Conservation (phyloP, 2,888 invertebrate species). For the Calliphora vomitoria region DNA sequence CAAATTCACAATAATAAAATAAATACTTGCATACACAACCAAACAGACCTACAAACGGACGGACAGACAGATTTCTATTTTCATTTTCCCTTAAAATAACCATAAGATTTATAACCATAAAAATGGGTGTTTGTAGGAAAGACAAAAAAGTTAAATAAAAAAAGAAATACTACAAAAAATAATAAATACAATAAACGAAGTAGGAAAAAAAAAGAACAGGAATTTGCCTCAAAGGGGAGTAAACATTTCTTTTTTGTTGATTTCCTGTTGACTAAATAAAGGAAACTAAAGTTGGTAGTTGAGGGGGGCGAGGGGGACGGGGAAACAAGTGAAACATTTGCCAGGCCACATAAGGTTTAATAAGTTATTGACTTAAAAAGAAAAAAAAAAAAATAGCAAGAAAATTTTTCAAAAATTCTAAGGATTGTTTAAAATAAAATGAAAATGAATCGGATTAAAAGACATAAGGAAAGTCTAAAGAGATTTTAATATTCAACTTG, state of each 20-base stretch:
- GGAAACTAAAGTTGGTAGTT: conserved; percentile 35
- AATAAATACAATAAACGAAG: conserved; percentile 50
- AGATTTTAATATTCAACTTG: conserved; percentile 39
- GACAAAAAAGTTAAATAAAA: conserved; percentile 34
- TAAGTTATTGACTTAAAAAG: conserved; percentile 52
- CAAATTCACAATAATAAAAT: conserved; percentile 64
- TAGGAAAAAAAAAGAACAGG: conserved; percentile 23
- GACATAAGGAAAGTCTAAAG: conserved; percentile 19
- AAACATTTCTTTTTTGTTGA: conserved; percentile 47
- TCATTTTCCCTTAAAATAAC: conserved; percentile 38
- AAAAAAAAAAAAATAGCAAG: background rate
- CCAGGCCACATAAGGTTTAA: conserved; percentile 56
- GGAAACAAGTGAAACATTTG: conserved; percentile 45
- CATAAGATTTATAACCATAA: conserved; percentile 60
- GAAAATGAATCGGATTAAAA: conserved; percentile 33
- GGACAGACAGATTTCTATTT: conserved; percentile 8
- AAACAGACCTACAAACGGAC: conserved; percentile 8
- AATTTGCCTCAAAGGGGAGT: conserved; percentile 66
- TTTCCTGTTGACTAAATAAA: conserved; percentile 67
- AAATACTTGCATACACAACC: conserved; percentile 40
- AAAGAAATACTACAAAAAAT: conserved; percentile 16
- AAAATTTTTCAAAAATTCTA: conserved; percentile 6
- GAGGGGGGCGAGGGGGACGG: background rate
- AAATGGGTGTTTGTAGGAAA: conserved; percentile 53
- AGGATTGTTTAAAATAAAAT: conserved; percentile 13